A percentile compares a stretch with the other conserved stretches of the same genome.
Evolutionary conservation across 2,113 vertebrate species (phyloP).

Genomic region (Baryphthengus martii): DNA sequence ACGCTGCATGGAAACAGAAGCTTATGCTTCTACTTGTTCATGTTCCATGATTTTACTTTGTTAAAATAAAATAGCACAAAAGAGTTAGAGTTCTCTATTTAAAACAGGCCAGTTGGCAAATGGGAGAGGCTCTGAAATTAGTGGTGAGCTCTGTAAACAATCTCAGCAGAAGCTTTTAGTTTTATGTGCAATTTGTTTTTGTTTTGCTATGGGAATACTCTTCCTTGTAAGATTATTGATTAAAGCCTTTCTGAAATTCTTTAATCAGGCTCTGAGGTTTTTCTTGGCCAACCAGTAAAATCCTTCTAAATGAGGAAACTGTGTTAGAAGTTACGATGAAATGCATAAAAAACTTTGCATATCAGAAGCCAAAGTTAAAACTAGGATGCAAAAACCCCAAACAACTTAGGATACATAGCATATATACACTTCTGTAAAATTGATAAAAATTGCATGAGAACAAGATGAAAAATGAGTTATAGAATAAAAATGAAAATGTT

Average conservation of each 20-base stretch:
- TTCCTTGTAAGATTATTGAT: neutral
- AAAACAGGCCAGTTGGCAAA: neutral
- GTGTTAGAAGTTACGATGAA: neutral
- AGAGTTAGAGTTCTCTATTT: neutral
- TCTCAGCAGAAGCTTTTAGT: neutral
- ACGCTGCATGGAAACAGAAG: neutral
- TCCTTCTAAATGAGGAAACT: neutral
- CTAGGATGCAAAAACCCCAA: neutral
- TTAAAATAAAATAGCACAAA: neutral
- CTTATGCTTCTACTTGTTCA: neutral
- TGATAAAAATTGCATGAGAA: neutral
- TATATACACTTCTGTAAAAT: neutral
- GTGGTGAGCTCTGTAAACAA: neutral
- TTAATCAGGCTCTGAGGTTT: neutral
- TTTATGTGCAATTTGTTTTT: neutral
- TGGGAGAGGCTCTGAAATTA: neutral
- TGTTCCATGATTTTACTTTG: neutral
- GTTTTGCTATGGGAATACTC: neutral
- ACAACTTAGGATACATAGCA: neutral
- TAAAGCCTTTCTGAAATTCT: neutral
- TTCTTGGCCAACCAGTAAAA: neutral
- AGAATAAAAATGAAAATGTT: neutral
- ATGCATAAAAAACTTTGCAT: neutral
- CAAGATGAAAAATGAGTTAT: neutral
- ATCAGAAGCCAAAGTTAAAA: neutral